phyloP scores from a whole-genome alignment of 2,113 vertebrate species.

The Syngnathus floridae region DNA sequence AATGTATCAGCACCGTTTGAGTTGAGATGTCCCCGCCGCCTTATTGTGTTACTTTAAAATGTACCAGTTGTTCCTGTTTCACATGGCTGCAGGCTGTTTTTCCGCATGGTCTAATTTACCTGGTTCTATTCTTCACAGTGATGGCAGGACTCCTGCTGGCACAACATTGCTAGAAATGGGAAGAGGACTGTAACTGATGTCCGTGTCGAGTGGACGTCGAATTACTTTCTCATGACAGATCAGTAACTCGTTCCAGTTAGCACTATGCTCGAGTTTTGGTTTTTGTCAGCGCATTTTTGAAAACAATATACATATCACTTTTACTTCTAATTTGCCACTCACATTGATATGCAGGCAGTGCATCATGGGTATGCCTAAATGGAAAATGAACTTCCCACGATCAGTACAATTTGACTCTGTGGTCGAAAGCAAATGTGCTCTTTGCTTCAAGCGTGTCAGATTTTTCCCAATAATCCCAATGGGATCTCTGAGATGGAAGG shows the following conservation, averaged over 20 bases:
- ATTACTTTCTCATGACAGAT: background rate
- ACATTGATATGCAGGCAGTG: background rate
- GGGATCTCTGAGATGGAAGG: background rate
- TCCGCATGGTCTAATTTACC: background rate
- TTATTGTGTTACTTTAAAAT: background rate
- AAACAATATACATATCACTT: background rate
- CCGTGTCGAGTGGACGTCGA: background rate
- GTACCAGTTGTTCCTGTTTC: background rate
- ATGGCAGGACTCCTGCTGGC: background rate
- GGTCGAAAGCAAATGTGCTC: background rate
- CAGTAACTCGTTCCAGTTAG: background rate
- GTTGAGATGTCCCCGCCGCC: background rate
- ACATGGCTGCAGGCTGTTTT: background rate
- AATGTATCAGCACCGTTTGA: background rate
- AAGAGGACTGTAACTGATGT: conserved; percentile 1
- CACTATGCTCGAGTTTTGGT: background rate
- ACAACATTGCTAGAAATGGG: conserved; percentile 8
- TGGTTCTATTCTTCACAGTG: conserved; percentile 14
- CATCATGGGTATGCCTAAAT: background rate
- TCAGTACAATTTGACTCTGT: background rate
- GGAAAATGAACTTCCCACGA: background rate
- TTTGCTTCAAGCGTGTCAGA: background rate
- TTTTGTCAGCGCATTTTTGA: background rate
- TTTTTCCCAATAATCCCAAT: background rate
- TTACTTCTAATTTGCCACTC: background rate